phyloP scores from a whole-genome alignment of 1,140 invertebrate species.

The Adelges cooleyi region DNA sequence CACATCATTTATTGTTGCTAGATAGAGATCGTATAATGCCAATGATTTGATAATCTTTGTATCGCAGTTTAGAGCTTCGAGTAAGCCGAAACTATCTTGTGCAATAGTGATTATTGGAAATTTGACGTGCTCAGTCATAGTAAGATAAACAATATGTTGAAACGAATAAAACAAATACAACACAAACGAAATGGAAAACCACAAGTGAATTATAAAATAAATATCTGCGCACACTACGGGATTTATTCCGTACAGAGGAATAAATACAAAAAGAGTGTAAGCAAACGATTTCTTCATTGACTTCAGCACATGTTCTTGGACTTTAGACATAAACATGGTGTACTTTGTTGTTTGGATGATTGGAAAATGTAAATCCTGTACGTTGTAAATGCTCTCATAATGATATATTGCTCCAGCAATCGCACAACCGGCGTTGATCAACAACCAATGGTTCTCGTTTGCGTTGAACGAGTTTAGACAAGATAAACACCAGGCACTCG shows the following conservation, averaged over 20 bases:
- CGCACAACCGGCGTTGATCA: not conserved
- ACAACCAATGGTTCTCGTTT: not conserved
- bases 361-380: constrained; percentile 1
- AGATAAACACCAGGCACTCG: not conserved
- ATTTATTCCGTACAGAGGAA: not conserved
- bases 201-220: not conserved
- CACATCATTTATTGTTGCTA: constrained; percentile 4
- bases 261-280: not conserved
- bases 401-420: not conserved
- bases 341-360: constrained; percentile 15
- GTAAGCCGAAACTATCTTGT: not conserved
- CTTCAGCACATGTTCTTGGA: not conserved
- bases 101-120: not conserved
- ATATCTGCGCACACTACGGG: not conserved
- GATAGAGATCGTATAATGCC: constrained; percentile 12
- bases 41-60: constrained; percentile 15
- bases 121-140: constrained; percentile 5
- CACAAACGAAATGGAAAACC: constrained; percentile 6
- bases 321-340: constrained; percentile 15
- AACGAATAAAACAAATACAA: constrained; percentile 10
- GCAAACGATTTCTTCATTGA: not conserved
- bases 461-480: not conserved
- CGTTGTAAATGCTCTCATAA: not conserved
- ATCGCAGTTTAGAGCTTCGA: not conserved
- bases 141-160: not conserved